Conservation (phyloP, 2,888 invertebrate species). For the Pyrgus malvae region DNA sequence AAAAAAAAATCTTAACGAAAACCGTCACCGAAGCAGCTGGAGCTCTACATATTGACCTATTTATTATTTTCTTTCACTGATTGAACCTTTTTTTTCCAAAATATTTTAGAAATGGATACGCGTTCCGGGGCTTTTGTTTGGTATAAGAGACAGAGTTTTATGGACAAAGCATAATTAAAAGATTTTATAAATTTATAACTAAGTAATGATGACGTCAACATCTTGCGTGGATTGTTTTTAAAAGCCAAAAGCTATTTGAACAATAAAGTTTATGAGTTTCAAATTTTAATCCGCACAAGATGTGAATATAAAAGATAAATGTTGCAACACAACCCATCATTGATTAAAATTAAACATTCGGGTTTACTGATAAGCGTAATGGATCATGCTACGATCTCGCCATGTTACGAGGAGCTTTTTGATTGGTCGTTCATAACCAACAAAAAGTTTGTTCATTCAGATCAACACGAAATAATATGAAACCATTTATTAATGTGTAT, state of each 20-base stretch:
- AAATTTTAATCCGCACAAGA: conserved; percentile 3
- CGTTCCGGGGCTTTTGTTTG: no score
- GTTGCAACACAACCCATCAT: conserved; percentile 20
- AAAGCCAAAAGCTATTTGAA: background rate
- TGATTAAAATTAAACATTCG: conserved; percentile 6
- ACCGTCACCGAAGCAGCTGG: no score
- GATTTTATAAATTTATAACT: background rate
- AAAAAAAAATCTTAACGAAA: no score
- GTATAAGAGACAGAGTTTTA: conserved; percentile 2
- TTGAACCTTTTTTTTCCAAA: no score
- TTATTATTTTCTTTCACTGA: no score
- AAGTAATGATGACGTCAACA: background rate
- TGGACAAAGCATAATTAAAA: conserved; percentile 6
- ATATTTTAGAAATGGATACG: no score
- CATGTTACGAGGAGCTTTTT: background rate
- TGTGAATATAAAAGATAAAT: background rate
- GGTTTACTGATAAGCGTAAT: conserved; percentile 11
- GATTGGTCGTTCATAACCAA: background rate
- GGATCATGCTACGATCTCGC: conserved; percentile 13
- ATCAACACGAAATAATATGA: conserved; percentile 1
- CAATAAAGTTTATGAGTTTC: background rate
- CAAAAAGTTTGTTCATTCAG: background rate
- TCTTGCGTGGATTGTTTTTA: background rate
- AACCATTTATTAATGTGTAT: background rate
- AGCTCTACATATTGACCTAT: no score